Evolutionary conservation across 1,140 invertebrate genomes (phyloP).

Genomic region (Acromyrmex heyeri): DNA sequence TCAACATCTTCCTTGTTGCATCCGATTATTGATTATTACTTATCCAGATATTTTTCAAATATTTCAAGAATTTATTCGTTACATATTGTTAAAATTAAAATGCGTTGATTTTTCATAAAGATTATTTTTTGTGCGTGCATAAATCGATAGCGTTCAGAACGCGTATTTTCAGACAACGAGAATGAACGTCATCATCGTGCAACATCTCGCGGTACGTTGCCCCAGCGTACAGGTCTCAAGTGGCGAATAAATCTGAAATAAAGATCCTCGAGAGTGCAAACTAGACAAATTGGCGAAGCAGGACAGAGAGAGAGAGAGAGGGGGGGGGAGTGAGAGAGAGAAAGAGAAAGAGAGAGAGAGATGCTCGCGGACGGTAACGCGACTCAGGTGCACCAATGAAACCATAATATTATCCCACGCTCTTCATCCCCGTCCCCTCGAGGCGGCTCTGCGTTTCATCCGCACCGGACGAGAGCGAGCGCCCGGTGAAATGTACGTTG

Average conservation of each 20-base stretch:
- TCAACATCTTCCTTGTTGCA: slow-evolving; percentile 8
- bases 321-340: background rate
- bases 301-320: background rate
- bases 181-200: slow-evolving; percentile 27
- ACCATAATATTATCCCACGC: slow-evolving; percentile 79
- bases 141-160: slow-evolving; percentile 23
- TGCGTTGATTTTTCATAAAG: background rate
- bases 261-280: slow-evolving; percentile 62
- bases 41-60: background rate
- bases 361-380: slow-evolving; percentile 56
- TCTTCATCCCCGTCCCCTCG: slow-evolving; percentile 65
- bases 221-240: slow-evolving; percentile 17
- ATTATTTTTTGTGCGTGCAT: background rate
- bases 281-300: slow-evolving; percentile 64
- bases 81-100: background rate
- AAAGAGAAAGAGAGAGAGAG: background rate
- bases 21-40: background rate
- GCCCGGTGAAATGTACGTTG: slow-evolving; percentile 3
- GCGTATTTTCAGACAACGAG: background rate
- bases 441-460: slow-evolving; percentile 42
- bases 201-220: slow-evolving; percentile 24
- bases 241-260: slow-evolving; percentile 65
- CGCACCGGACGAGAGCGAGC: slow-evolving; percentile 5
- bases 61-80: background rate
- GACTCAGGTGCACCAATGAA: slow-evolving; percentile 75